These are phyloP conservation scores for Coregonus suidteri DNA, from an alignment of 2,797 vertebrate species.

Conservation along the genomic window DNA sequence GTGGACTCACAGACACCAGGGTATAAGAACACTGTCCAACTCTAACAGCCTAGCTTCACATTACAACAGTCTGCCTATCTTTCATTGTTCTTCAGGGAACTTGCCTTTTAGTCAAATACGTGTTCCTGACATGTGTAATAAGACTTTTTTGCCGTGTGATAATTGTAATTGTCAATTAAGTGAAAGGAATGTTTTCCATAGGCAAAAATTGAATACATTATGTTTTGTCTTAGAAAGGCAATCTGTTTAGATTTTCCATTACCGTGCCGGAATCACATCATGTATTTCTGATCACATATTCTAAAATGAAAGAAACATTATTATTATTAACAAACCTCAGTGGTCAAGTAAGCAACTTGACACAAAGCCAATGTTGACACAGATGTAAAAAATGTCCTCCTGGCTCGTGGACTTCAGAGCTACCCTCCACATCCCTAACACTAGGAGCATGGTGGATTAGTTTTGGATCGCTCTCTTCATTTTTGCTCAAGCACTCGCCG, in stretches of 20 bases:
- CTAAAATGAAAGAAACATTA: background rate
- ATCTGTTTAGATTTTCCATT: background rate
- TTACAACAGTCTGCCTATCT: background rate
- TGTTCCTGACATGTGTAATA: background rate
- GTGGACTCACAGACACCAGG: background rate
- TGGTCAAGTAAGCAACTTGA: conserved; percentile 19
- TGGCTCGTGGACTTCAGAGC: conserved; percentile 56
- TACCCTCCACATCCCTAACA: conserved; percentile 62
- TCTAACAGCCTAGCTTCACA: background rate
- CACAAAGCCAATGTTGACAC: conserved; percentile 59
- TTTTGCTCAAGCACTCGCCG: conserved; percentile 46
- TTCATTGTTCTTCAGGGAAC: background rate
- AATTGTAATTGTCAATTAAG: background rate
- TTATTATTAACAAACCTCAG: background rate
- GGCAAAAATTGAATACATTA: background rate
- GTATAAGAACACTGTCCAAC: background rate
- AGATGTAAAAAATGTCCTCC: conserved; percentile 63
- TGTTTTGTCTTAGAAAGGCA: background rate
- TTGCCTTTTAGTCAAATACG: background rate
- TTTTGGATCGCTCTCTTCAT: conserved; percentile 56
- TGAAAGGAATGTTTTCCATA: background rate
- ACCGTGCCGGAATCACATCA: background rate
- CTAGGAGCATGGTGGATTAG: conserved; percentile 61
- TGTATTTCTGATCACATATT: background rate
- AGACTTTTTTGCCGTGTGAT: background rate